Base-by-base conservation (phyloP, 2,113 vertebrate species). In the Furnarius figulus region DNA sequence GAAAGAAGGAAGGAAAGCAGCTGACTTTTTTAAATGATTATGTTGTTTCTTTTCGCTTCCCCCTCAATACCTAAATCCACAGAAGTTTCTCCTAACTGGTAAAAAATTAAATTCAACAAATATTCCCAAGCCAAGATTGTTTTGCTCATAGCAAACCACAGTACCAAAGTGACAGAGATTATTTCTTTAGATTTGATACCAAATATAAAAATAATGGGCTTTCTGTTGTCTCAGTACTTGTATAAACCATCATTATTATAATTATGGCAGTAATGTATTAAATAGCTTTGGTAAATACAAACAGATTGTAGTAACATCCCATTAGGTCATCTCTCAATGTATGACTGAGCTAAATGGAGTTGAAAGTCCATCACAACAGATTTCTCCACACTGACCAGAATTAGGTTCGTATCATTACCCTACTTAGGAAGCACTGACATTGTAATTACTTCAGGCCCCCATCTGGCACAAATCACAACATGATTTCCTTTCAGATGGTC, bases 401-500 rank as follows among this genome's bases (percentile, higher is more conserved):
- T 52, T 76, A 67, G 78, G 67, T 74, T 46, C 14, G 0, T 88
- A 77, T 50, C 14, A 3, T 79, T 94, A 89, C 78, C n/a, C 78
- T 94, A n/a, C 59, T 91, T 80, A 47, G 63, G 72, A 94, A 91
- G 47, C 59, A 59, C 37, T 50, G 79, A 50, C 68, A 77, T 12
- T 91, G 58, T 85, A 96, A 94, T 93, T 80, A 86, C 75, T 88
- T 94, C 68, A 77, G 93, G 85, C 72, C 61, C 19, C 65, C 91
- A 94, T 87, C 76, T 95, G 93, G 91, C 89, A 91, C 85, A 80
- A 93, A 93, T 79, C 85, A 95, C 70, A 91, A 74, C 44, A 88
- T 67, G 37, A 88, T 91, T 88, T 74, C 67, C 74, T 93, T 94
- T 96, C 90, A 94, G 50, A 91, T 74, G 30, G 35, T 67, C 74